Percentiles rank a stretch among this genome's conserved stretches.
Conservation (phyloP, 1,140 invertebrate species). For the Adoxophyes honmai region DNA sequence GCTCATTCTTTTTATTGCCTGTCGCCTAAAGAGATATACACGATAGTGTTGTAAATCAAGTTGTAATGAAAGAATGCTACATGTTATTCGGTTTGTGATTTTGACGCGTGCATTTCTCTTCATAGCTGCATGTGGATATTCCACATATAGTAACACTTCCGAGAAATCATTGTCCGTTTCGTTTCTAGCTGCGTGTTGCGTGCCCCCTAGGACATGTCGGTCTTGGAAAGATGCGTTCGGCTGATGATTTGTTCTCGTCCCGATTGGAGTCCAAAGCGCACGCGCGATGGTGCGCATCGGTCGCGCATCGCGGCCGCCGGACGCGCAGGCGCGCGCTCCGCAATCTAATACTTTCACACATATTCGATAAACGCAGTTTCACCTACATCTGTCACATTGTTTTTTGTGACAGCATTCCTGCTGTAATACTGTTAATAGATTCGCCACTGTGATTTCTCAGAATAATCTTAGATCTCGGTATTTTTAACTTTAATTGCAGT, state of each 20-base stretch:
- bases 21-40: too few species aligned
- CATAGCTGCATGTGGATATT: not conserved
- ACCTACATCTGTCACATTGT: slow-evolving; percentile 32
- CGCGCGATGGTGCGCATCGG: slow-evolving; percentile 39
- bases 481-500: not conserved
- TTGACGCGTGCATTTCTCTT: not conserved
- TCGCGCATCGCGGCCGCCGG: slow-evolving; percentile 40
- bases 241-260: slow-evolving; percentile 5
- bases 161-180: not conserved
- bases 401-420: slow-evolving; percentile 7
- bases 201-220: not conserved
- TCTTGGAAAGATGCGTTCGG: not conserved
- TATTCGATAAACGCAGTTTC: slow-evolving; percentile 47
- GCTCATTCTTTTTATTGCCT: too few species aligned
- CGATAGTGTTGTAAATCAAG: too few species aligned
- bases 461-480: not conserved
- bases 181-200: not conserved
- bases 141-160: not conserved
- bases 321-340: slow-evolving; percentile 32
- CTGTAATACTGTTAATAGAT: not conserved
- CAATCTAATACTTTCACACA: slow-evolving; percentile 57
- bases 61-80: too few species aligned
- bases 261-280: slow-evolving; percentile 15
- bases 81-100: too few species aligned
- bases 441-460: not conserved